Evolutionary conservation across 2,888 invertebrate genomes (phyloP).

Genomic region (Eristalis tenax): DNA sequence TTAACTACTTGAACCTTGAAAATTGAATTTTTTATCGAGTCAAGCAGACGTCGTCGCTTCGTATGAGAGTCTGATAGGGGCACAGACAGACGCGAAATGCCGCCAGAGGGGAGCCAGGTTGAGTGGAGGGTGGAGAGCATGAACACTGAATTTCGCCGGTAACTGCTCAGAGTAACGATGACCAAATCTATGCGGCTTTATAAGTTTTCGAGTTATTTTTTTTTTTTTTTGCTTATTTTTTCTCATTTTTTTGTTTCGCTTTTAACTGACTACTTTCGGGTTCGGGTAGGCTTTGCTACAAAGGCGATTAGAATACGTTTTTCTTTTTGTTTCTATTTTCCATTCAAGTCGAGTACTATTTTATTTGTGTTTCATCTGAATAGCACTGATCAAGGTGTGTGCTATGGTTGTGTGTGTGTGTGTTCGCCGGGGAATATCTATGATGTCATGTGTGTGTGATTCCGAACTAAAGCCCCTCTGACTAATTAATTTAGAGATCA

Average conservation of each 20-base stretch:
- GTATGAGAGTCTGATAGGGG: slow-evolving; percentile 4
- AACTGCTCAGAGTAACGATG: slow-evolving; percentile 24
- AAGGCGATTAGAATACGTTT: slow-evolving; percentile 2
- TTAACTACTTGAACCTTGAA: slow-evolving; percentile 57
- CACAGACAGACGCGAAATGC: background rate
- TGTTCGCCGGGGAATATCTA: slow-evolving; percentile 18
- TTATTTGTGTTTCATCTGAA: slow-evolving; percentile 19
- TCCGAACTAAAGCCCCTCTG: slow-evolving; percentile 23
- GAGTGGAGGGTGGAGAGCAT: slow-evolving; percentile 10
- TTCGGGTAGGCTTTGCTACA: background rate
- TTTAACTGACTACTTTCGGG: background rate
- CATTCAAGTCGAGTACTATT: background rate
- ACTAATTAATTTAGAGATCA: slow-evolving; percentile 63
- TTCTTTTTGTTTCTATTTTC: background rate
- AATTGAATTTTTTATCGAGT: slow-evolving; percentile 38
- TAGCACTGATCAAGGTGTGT: slow-evolving; percentile 24
- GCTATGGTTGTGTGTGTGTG: background rate
- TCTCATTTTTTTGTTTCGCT: too few relatives aligned
- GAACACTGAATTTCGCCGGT: slow-evolving; percentile 32
- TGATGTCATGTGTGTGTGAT: slow-evolving; percentile 55
- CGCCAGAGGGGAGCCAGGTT: background rate
- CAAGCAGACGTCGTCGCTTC: slow-evolving; percentile 21
- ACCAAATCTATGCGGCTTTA: slow-evolving; percentile 30
- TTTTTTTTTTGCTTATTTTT: background rate
- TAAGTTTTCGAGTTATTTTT: slow-evolving; percentile 8